Percentiles rank a stretch among this genome's conserved stretches.
Conservation (phyloP, 2,888 invertebrate genomes). For the Anodontia alba region DNA sequence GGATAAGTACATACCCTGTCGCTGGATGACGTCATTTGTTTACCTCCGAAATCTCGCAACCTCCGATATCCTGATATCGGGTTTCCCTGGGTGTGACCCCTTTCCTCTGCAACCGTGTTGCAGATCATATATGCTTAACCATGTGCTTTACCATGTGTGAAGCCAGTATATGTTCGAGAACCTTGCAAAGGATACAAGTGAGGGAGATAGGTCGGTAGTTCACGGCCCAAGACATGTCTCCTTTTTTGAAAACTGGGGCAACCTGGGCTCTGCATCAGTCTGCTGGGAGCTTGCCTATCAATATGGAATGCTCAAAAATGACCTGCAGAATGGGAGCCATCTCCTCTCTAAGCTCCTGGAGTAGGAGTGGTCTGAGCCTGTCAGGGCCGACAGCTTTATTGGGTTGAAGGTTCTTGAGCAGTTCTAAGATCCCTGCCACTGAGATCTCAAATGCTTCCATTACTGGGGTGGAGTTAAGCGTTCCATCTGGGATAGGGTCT, state of each 20-base stretch:
- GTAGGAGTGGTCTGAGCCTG: background rate
- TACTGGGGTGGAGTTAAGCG: background rate
- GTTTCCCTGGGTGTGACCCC: too few relatives aligned
- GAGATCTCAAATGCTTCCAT: background rate
- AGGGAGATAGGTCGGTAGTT: constrained; percentile 24
- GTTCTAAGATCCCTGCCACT: background rate
- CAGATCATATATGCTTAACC: constrained; percentile 3
- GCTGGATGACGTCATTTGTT: too few relatives aligned
- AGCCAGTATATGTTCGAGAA: constrained; percentile 29
- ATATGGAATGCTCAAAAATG: constrained; percentile 17
- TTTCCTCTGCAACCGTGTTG: constrained; percentile 30
- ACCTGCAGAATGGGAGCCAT: constrained; percentile 1
- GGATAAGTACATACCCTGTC: too few relatives aligned
- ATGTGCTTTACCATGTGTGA: background rate
- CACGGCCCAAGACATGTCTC: background rate
- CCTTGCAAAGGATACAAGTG: constrained; percentile 31
- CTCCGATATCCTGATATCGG: too few relatives aligned
- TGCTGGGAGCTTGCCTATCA: background rate
- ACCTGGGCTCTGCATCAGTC: constrained; percentile 13
- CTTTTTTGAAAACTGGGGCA: background rate
- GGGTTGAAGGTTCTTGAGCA: background rate
- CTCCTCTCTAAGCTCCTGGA: constrained; percentile 1
- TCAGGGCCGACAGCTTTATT: background rate
- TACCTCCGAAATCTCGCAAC: too few relatives aligned
- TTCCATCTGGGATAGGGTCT: background rate